These are phyloP conservation scores for Myanophis thanlyinensis DNA, from an alignment of 2,113 vertebrate genomes.

Conservation along the genomic window DNA sequence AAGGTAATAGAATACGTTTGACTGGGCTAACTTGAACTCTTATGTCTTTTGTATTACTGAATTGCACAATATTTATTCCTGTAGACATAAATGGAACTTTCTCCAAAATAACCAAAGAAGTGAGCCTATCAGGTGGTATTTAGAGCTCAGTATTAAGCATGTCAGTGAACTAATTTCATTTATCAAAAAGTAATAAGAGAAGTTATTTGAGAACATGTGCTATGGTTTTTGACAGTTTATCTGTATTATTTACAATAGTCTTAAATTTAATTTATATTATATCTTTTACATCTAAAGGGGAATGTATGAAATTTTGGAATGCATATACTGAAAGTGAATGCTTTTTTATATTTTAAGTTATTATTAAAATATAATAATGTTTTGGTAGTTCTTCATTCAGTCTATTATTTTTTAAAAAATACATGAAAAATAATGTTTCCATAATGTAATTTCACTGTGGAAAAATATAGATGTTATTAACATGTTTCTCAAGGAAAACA, in stretches of 20 bases:
- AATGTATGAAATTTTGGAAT: not conserved
- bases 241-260: not conserved
- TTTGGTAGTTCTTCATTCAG: not conserved
- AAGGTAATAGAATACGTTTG: not conserved
- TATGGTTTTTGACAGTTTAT: not conserved
- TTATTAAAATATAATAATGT: not conserved
- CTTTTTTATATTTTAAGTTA: not conserved
- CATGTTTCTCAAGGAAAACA: not conserved
- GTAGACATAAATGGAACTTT: not conserved
- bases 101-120: not conserved
- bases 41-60: not conserved
- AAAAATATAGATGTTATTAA: not conserved
- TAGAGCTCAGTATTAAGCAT: not conserved
- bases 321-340: not conserved
- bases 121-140: not conserved
- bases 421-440: not conserved
- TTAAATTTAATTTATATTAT: not conserved
- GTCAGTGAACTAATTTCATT: not conserved
- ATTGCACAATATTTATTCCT: not conserved
- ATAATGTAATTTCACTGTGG: not conserved
- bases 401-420: not conserved
- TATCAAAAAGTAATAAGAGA: not conserved
- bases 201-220: not conserved
- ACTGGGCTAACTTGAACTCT: not conserved
- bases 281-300: not conserved